A percentile compares a stretch with the other conserved stretches of the same genome.
These are phyloP conservation scores for Anoplius nigerrimus DNA, from an alignment of 2,888 invertebrate genomes.

Conservation along the genomic window DNA sequence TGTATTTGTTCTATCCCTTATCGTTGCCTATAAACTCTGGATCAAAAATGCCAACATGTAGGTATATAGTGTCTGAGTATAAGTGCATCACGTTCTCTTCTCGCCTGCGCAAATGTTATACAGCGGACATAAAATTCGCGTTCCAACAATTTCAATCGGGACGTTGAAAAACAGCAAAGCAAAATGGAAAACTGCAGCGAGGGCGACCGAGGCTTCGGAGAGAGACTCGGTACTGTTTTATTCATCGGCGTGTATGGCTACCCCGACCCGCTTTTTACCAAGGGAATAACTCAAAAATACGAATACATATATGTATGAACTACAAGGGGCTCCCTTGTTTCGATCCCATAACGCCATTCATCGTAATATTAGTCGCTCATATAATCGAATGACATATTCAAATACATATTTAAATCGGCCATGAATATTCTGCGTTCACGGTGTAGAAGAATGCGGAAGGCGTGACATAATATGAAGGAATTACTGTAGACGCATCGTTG, in stretches of 20 bases:
- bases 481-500: too few relatives aligned
- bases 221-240: constrained; percentile 29
- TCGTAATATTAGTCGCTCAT: constrained; percentile 8
- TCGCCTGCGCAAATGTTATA: background rate
- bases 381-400: constrained; percentile 18
- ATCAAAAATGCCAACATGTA: too few relatives aligned
- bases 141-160: background rate
- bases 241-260: constrained; percentile 23
- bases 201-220: background rate
- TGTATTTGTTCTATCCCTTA: too few relatives aligned
- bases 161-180: background rate
- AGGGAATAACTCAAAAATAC: constrained; percentile 7
- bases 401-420: too few relatives aligned
- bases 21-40: too few relatives aligned
- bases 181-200: background rate
- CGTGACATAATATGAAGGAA: too few relatives aligned
- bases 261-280: constrained; percentile 4
- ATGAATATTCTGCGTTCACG: too few relatives aligned
- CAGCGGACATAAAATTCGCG: background rate
- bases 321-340: constrained; percentile 14
- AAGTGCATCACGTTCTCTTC: constrained; percentile 10
- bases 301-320: constrained; percentile 30
- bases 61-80: background rate
- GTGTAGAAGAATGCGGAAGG: too few relatives aligned
- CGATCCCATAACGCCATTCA: constrained; percentile 18